Conservation (phyloP, 2,888 invertebrate genomes). For the Phaedon cochleariae region DNA sequence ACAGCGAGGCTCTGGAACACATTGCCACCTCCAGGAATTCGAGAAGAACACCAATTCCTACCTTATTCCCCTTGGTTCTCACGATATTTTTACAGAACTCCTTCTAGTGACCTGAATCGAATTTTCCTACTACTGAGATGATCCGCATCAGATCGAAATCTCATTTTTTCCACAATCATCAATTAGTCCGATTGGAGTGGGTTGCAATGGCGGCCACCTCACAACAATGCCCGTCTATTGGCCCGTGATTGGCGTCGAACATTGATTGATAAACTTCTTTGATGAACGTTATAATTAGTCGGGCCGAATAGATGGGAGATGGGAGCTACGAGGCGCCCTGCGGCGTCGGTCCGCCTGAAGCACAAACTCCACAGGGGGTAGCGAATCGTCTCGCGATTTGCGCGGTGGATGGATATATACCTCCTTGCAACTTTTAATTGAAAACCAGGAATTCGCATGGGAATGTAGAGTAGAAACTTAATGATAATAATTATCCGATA, state of each 20-base stretch:
- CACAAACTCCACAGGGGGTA: no score
- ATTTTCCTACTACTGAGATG: no score
- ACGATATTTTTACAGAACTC: no score
- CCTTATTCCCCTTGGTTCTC: no score
- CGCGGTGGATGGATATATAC: background rate
- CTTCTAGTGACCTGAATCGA: no score
- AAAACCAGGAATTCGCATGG: background rate
- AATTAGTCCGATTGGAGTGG: constrained; percentile 2
- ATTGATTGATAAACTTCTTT: constrained; percentile 64
- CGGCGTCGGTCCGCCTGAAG: constrained; percentile 16
- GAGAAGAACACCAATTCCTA: no score
- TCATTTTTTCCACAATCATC: background rate
- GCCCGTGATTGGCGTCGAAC: constrained; percentile 57
- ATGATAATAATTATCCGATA: no score
- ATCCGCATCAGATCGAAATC: no score
- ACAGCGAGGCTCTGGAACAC: no score
- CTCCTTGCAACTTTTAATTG: background rate
- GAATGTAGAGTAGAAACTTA: background rate
- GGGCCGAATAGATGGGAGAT: constrained; percentile 32
- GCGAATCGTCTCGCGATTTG: no score
- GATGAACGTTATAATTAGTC: constrained; percentile 64
- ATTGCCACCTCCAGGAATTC: no score
- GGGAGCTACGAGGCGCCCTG: constrained; percentile 17
- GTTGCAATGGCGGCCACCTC: constrained; percentile 34
- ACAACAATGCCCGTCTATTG: constrained; percentile 52